A percentile compares a stretch with the other conserved stretches of the same genome.
Evolutionary conservation across 1,140 invertebrate species (phyloP).

Genomic region (Leucophenga varia): DNA sequence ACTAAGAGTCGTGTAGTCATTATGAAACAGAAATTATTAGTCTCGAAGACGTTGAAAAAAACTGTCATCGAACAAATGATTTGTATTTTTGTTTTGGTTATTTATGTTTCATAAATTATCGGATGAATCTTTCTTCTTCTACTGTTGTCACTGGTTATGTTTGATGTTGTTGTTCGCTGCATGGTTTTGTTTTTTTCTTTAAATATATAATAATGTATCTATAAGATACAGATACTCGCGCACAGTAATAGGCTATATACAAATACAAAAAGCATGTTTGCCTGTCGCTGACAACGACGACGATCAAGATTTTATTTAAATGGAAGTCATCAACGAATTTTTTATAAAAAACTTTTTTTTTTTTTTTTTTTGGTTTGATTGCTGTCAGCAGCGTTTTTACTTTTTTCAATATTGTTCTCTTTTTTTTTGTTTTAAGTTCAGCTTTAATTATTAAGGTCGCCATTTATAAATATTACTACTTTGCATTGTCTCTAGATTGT

Average conservation of each 20-base stretch:
- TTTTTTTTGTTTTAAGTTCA: conserved; percentile 24
- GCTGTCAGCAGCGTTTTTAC: neutral
- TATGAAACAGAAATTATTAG: neutral
- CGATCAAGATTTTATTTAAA: conserved; percentile 55
- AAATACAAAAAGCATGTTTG: no score
- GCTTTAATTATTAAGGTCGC: conserved; percentile 50
- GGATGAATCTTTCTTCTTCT: conserved; percentile 37
- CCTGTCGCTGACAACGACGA: conserved; percentile 13
- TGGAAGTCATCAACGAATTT: conserved; percentile 52
- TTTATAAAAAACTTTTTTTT: conserved; percentile 21
- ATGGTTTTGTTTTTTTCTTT: no score
- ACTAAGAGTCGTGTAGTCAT: no score
- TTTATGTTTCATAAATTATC: conserved; percentile 55
- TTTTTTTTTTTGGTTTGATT: neutral
- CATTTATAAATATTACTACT: neutral
- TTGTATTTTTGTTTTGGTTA: conserved; percentile 54
- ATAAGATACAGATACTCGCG: no score
- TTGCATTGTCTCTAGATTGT: neutral
- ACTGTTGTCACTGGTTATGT: neutral
- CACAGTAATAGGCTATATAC: no score
- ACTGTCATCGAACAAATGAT: conserved; percentile 50
- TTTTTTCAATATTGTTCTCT: neutral
- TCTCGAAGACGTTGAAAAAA: conserved; percentile 10
- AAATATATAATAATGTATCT: no score
- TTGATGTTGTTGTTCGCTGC: no score